These are phyloP conservation scores for Drosophila paramelanica DNA, from an alignment of 2,888 invertebrate species.

Conservation along the genomic window DNA sequence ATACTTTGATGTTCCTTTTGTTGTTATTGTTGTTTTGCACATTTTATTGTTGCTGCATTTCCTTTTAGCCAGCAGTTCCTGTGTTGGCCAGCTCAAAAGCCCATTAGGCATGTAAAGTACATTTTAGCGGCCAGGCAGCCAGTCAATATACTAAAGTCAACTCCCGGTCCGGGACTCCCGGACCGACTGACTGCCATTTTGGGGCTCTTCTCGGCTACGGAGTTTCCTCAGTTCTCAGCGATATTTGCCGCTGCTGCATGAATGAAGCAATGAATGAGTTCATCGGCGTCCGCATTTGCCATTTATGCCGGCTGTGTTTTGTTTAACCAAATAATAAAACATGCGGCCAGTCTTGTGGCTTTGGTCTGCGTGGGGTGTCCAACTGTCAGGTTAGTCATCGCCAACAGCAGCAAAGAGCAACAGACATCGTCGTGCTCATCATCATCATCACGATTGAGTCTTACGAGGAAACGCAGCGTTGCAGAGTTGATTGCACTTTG, in stretches of 20 bases:
- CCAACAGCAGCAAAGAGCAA: conserved; percentile 8
- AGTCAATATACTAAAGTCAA: conserved; percentile 44
- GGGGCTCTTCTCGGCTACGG: conserved; percentile 12
- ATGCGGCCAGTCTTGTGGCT: conserved; percentile 29
- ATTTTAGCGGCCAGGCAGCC: conserved; percentile 47
- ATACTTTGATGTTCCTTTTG: conserved; percentile 33
- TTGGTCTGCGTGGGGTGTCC: conserved; percentile 64
- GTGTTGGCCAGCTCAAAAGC: conserved; percentile 40
- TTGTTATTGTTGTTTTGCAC: conserved; percentile 32
- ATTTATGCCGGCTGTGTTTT: conserved; percentile 65
- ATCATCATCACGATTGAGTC: conserved; percentile 14
- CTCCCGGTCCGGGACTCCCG: neutral
- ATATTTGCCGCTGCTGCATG: conserved; percentile 38
- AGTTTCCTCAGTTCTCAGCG: conserved; percentile 8
- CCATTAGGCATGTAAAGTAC: conserved; percentile 65
- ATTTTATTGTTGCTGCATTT: conserved; percentile 50
- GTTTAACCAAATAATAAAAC: conserved; percentile 67
- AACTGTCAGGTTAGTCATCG: conserved; percentile 61
- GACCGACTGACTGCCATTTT: conserved; percentile 16
- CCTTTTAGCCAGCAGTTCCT: conserved; percentile 43
- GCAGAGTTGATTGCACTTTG: conserved; percentile 78
- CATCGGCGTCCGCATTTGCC: conserved; percentile 70
- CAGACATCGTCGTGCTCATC: conserved; percentile 11
- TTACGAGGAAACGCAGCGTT: conserved; percentile 60
- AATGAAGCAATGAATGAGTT: conserved; percentile 72